Conservation (phyloP, 2,113 vertebrate species). For the Labeo rohita region DNA sequence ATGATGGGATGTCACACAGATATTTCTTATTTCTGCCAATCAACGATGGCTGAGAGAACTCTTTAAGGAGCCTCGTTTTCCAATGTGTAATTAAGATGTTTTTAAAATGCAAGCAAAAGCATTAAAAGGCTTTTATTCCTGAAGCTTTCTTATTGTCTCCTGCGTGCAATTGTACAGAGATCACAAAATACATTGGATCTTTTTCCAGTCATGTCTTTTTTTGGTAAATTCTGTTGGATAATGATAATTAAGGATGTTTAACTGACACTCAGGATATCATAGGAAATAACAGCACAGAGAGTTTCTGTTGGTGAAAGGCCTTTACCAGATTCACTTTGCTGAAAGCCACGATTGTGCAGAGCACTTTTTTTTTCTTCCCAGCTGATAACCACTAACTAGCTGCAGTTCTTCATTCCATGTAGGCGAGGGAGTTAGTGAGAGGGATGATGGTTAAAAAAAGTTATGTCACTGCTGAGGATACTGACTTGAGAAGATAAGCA, state of each 20-base stretch:
- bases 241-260: constrained; percentile 84
- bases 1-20: constrained; percentile 74
- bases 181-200: constrained; percentile 74
- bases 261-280: constrained; percentile 95
- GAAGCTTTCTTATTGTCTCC: constrained; percentile 67
- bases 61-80: constrained; percentile 79
- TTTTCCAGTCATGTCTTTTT: constrained; percentile 63
- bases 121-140: constrained; percentile 78
- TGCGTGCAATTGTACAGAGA: constrained; percentile 83
- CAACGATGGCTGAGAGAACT: constrained; percentile 76
- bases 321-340: constrained; percentile 41
- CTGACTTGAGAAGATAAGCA: constrained; percentile 1
- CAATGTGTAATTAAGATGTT: constrained; percentile 81
- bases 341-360: not conserved
- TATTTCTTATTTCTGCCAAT: constrained; percentile 78
- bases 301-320: not conserved
- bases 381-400: not conserved
- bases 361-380: not conserved
- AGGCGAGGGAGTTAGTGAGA: not conserved
- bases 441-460: not conserved
- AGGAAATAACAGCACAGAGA: constrained; percentile 63
- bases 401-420: constrained; percentile 14
- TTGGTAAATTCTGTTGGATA: constrained; percentile 77
- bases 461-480: not conserved
- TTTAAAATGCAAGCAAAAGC: constrained; percentile 65